phyloP scores from a whole-genome alignment of 2,888 invertebrate species.

The Itoplectis maculator region DNA sequence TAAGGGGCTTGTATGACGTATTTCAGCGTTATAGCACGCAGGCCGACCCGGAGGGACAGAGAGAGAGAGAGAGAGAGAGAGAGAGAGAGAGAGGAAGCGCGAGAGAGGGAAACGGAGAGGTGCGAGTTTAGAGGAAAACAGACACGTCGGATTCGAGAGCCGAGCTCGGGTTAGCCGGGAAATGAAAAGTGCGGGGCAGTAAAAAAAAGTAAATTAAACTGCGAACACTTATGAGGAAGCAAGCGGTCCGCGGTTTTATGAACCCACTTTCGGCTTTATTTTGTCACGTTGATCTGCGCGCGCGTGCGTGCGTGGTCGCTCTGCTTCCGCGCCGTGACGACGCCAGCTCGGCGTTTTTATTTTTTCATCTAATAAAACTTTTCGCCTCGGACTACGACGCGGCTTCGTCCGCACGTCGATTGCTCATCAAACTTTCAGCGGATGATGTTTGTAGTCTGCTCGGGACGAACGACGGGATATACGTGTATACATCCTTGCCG shows the following conservation, averaged over 20 bases:
- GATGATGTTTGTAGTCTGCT: conserved; percentile 8
- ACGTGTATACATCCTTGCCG: background rate
- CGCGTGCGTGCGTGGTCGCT: too few species aligned
- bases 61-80: too few species aligned
- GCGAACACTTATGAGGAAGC: conserved; percentile 55
- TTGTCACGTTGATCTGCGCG: conserved; percentile 41
- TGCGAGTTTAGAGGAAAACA: conserved; percentile 39
- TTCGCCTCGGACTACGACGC: conserved; percentile 5
- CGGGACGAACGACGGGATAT: background rate
- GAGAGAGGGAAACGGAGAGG: background rate
- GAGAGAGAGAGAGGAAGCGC: background rate
- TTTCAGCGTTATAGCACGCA: background rate
- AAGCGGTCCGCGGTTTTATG: conserved; percentile 14
- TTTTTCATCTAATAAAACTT: conserved; percentile 31
- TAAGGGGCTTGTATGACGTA: background rate
- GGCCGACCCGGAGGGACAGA: too few species aligned
- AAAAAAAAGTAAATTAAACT: conserved; percentile 64
- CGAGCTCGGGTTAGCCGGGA: conserved; percentile 58
- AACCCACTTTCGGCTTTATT: conserved; percentile 8
- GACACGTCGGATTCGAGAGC: conserved; percentile 35
- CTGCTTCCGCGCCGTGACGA: too few species aligned
- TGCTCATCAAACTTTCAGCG: conserved; percentile 48
- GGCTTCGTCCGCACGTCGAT: conserved; percentile 13
- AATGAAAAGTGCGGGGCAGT: conserved; percentile 53
- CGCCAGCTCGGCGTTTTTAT: background rate